phyloP scores from a whole-genome alignment of 2,888 invertebrate species.

The Ectemnius lituratus region DNA sequence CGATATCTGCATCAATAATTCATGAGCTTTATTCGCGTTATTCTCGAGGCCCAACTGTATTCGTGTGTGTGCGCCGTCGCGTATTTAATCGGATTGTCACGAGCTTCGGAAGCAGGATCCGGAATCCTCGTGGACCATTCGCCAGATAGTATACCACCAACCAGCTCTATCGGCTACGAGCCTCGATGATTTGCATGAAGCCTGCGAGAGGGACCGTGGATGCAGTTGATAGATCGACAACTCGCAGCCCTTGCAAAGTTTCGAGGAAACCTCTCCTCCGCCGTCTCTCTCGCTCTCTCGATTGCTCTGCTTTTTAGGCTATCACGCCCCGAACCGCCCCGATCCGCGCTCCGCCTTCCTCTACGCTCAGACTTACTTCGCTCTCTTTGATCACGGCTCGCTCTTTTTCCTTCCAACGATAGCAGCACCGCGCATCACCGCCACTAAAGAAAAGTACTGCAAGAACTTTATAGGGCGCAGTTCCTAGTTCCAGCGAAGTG shows the following conservation, averaged over 20 bases:
- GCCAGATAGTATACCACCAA: neutral
- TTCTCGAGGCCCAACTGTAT: conserved; percentile 3
- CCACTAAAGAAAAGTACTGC: neutral
- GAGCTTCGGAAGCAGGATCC: neutral
- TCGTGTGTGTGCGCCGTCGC: conserved; percentile 20
- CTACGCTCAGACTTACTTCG: too few species aligned
- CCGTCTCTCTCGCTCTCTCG: neutral
- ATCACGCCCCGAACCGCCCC: too few species aligned
- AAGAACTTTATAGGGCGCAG: conserved; percentile 17
- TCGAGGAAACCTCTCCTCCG: neutral
- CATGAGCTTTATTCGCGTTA: conserved; percentile 20
- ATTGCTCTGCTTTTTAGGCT: neutral
- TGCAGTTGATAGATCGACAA: neutral
- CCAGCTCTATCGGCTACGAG: too few species aligned
- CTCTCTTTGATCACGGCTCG: neutral
- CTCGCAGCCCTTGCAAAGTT: neutral
- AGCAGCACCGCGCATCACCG: conserved; percentile 1
- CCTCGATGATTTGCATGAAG: conserved; percentile 32
- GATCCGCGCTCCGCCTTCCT: too few species aligned
- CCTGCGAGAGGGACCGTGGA: neutral
- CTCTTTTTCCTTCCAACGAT: neutral
- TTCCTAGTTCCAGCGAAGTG: conserved; percentile 2
- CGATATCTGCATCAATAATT: conserved; percentile 47
- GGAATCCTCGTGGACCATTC: conserved; percentile 7
- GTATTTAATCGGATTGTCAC: conserved; percentile 35